These are phyloP conservation scores for Cliona cf. orientalis DNA, from an alignment of 37 sponge, comb jelly and placozoan genomes.

Conservation along the genomic window DNA sequence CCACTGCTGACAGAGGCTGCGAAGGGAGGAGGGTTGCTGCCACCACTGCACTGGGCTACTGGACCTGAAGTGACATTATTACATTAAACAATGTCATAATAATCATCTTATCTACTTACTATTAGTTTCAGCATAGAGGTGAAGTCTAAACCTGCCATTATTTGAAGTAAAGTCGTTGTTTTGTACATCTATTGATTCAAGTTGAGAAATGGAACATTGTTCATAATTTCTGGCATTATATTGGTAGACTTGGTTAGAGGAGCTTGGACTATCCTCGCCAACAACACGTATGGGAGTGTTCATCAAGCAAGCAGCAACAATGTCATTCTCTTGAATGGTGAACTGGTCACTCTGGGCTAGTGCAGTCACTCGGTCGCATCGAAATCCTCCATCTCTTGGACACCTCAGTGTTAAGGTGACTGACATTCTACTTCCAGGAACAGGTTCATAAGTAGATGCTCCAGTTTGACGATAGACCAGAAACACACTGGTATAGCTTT, in stretches of 20 bases:
- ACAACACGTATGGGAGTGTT: neutral
- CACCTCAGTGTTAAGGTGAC: neutral
- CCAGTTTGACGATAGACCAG: neutral
- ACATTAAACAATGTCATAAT: neutral
- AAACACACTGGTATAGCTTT: neutral
- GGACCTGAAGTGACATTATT: neutral
- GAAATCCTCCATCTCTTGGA: neutral
- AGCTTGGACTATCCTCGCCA: neutral
- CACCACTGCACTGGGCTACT: no score
- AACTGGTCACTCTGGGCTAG: neutral
- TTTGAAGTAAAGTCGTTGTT: no score
- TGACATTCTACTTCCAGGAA: neutral
- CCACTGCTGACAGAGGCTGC: no score
- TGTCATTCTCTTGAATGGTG: conserved; percentile 6
- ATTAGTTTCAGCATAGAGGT: no score
- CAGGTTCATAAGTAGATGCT: neutral
- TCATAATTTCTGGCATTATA: neutral
- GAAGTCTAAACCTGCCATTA: no score
- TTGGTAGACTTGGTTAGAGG: neutral
- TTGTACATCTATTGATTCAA: neutral
- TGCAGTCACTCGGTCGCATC: neutral
- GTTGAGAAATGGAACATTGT: neutral
- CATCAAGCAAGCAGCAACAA: conserved; percentile 5
- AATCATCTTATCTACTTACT: neutral
- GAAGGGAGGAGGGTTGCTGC: no score